A percentile compares a stretch with the other conserved stretches of the same genome.
Evolutionary conservation across 2,113 vertebrate genomes (phyloP).

Genomic region (Peucedramus taeniatus): DNA sequence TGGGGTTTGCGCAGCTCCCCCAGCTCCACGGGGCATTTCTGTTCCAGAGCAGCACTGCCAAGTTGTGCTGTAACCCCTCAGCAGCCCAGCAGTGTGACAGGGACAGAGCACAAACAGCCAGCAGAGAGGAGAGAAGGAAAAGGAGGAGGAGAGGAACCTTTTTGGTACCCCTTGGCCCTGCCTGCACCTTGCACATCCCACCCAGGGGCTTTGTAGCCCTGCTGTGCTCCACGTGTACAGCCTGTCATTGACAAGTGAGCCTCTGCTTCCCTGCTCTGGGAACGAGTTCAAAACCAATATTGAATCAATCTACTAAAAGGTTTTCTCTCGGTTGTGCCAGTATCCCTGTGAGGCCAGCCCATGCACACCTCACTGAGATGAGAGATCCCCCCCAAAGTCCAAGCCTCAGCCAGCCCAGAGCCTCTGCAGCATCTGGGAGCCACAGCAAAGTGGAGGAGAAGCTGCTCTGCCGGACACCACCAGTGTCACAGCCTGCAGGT

Average conservation of each 20-base stretch:
- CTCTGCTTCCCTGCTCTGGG: neutral
- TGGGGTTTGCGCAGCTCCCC: neutral
- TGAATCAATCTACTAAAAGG: neutral
- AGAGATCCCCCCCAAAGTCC: rapidly evolving
- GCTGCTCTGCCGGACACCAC: rapidly evolving
- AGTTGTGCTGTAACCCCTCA: neutral
- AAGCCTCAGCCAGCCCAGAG: neutral
- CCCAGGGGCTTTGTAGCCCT: neutral
- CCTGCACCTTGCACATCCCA: neutral
- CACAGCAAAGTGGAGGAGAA: rapidly evolving
- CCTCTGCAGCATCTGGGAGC: neutral
- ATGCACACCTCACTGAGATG: neutral
- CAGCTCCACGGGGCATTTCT: neutral
- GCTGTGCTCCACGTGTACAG: rapidly evolving
- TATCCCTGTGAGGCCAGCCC: neutral
- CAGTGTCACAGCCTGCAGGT: neutral
- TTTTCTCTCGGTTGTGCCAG: neutral
- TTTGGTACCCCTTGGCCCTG: neutral
- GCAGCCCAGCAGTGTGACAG: neutral
- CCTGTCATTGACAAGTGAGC: neutral
- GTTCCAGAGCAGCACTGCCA: neutral
- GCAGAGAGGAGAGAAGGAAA: neutral
- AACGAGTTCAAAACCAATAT: neutral
- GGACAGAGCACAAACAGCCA: neutral
- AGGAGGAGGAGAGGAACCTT: neutral